phyloP scores from a whole-genome alignment of 2,113 vertebrate species.

The Syngnathoides biaculeatus region DNA sequence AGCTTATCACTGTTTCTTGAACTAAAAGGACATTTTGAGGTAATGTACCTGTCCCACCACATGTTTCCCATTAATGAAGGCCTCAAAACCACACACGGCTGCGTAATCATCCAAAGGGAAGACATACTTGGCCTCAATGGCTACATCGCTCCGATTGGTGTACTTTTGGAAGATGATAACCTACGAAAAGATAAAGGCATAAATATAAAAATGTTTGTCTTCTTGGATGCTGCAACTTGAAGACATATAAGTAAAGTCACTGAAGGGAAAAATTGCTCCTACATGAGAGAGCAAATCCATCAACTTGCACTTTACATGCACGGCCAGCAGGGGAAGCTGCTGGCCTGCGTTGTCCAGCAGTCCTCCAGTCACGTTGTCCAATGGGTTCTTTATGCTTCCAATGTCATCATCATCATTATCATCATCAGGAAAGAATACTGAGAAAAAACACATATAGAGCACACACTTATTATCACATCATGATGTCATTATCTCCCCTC shows the following conservation, averaged over 20 bases:
- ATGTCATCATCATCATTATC: slow-evolving; percentile 10
- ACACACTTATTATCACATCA: slow-evolving; percentile 3
- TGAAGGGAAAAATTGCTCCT: neutral
- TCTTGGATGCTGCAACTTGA: neutral
- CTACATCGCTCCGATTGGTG: slow-evolving; percentile 70
- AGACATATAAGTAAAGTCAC: neutral
- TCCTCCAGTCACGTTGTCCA: slow-evolving; percentile 57
- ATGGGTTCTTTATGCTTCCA: slow-evolving; percentile 43
- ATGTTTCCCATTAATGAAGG: slow-evolving; percentile 87
- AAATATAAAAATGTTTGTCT: neutral
- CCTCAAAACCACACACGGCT: slow-evolving; percentile 88
- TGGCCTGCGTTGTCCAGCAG: slow-evolving; percentile 76
- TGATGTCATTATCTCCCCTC: neutral
- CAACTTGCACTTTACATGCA: slow-evolving; percentile 79
- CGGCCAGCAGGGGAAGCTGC: slow-evolving; percentile 71
- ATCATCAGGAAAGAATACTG: slow-evolving; percentile 4
- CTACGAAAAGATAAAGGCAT: slow-evolving; percentile 45
- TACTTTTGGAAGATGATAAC: slow-evolving; percentile 85
- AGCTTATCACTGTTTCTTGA: neutral
- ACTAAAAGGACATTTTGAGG: neutral
- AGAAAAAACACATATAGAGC: slow-evolving; percentile 3
- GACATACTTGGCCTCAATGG: slow-evolving; percentile 86
- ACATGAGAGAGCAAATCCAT: slow-evolving; percentile 82
- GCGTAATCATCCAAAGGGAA: slow-evolving; percentile 85
- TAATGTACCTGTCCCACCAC: slow-evolving; percentile 79